Evolutionary conservation across 2,797 vertebrate species (phyloP).

Genomic region (Danio albolineatus): DNA sequence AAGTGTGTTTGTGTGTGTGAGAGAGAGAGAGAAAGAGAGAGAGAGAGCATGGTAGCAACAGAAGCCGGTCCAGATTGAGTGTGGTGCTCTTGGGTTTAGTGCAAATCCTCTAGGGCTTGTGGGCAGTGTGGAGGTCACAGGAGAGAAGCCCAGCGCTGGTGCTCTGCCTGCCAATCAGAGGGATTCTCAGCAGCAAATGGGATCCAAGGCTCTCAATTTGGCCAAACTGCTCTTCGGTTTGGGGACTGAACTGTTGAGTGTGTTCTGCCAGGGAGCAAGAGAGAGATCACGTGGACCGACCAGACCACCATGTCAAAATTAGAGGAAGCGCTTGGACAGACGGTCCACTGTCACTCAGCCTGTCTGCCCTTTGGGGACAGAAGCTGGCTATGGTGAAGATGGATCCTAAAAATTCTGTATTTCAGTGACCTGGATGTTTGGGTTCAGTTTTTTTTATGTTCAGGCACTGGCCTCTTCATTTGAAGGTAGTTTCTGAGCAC

Average conservation of each 20-base stretch:
- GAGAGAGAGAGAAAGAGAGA: conserved; percentile 16
- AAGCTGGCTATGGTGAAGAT: conserved; percentile 14
- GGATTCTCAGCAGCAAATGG: conserved; percentile 35
- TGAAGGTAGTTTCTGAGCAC: neutral
- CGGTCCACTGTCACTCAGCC: neutral
- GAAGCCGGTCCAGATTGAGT: conserved; percentile 48
- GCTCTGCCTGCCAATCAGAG: conserved; percentile 43
- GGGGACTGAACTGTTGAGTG: conserved; percentile 38
- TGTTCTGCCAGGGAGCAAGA: conserved; percentile 42
- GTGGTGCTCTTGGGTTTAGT: conserved; percentile 48
- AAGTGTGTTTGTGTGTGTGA: conserved; percentile 7
- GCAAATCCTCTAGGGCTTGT: conserved; percentile 46
- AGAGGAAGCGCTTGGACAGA: conserved; percentile 19
- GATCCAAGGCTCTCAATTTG: conserved; percentile 38
- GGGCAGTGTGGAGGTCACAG: conserved; percentile 49
- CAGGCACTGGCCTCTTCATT: neutral
- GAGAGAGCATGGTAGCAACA: conserved; percentile 48
- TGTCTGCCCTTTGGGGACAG: neutral
- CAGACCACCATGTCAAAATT: conserved; percentile 27
- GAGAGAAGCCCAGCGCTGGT: conserved; percentile 39
- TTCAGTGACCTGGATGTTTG: neutral
- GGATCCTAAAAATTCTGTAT: neutral
- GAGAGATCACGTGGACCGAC: conserved; percentile 31
- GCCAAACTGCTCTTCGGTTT: conserved; percentile 31
- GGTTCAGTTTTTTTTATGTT: neutral